A percentile compares a stretch with the other conserved stretches of the same genome.
Evolutionary conservation across 2,113 vertebrate species (phyloP).

Genomic region (Actinemys pallida): DNA sequence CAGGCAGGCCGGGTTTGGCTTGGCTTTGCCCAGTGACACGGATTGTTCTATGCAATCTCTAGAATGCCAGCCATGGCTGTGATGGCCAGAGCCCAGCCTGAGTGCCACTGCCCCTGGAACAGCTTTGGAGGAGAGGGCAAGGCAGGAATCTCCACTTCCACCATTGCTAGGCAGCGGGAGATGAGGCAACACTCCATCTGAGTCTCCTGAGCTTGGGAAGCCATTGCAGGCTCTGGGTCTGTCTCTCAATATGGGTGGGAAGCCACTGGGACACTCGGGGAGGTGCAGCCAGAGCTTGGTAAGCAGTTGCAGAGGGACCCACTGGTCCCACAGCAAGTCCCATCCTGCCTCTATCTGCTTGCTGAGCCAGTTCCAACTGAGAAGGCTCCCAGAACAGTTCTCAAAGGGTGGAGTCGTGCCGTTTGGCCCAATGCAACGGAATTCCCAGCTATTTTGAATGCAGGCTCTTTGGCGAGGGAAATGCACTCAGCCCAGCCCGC

Average conservation of each 20-base stretch:
- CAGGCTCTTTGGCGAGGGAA: not conserved
- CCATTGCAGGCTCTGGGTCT: not conserved
- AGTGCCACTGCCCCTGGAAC: too few species aligned
- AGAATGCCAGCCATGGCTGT: not conserved
- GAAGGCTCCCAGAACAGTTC: not conserved
- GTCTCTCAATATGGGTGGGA: not conserved
- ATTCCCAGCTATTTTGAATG: not conserved
- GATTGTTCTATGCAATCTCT: not conserved
- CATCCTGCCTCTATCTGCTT: not conserved
- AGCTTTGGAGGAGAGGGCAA: not conserved
- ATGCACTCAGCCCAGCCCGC: not conserved
- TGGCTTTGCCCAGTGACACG: not conserved
- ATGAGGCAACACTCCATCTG: not conserved
- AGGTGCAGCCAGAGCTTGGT: not conserved
- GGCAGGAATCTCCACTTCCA: not conserved
- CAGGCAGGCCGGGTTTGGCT: not conserved
- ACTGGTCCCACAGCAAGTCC: not conserved
- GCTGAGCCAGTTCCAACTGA: not conserved
- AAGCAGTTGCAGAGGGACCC: not conserved
- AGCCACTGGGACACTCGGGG: not conserved
- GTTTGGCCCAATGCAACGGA: not conserved
- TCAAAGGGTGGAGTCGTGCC: not conserved
- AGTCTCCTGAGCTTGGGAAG: not conserved
- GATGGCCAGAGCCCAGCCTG: not conserved
- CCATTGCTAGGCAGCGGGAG: not conserved